Evolutionary conservation across 1,140 invertebrate species (phyloP).

Genomic region (Drosophila arawakana): DNA sequence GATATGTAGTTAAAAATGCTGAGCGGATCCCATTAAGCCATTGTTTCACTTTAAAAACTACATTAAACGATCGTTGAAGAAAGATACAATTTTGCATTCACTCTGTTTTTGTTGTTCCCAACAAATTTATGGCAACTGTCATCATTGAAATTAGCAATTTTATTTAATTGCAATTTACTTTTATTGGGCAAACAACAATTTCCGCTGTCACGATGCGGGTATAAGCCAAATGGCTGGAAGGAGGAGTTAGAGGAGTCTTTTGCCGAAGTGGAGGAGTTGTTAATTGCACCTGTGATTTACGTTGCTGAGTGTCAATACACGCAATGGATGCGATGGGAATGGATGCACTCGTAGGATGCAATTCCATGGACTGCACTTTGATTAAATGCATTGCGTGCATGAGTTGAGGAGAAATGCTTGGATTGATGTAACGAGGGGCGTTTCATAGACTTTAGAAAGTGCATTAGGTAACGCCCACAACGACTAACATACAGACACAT

Average conservation of each 20-base stretch:
- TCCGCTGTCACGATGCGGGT: slow-evolving; percentile 49
- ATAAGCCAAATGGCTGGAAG: slow-evolving; percentile 40
- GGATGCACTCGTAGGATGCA: slow-evolving; percentile 24
- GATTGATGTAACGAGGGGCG: slow-evolving; percentile 42
- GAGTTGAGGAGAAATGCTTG: slow-evolving; percentile 12
- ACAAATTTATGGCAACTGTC: slow-evolving; percentile 70
- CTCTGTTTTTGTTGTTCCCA: slow-evolving; percentile 24
- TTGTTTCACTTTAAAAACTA: slow-evolving; percentile 9
- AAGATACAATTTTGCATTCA: slow-evolving; percentile 25
- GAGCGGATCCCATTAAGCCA: background rate
- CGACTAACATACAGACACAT: slow-evolving; percentile 1
- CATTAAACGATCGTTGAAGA: slow-evolving; percentile 14
- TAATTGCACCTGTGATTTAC: slow-evolving; percentile 80
- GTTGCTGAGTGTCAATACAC: slow-evolving; percentile 73
- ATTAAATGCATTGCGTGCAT: slow-evolving; percentile 51
- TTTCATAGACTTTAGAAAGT: slow-evolving; percentile 57
- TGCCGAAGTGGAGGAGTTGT: slow-evolving; percentile 62
- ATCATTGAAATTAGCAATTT: slow-evolving; percentile 80
- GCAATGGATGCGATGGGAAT: slow-evolving; percentile 67
- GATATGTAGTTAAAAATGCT: no score
- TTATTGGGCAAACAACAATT: slow-evolving; percentile 80
- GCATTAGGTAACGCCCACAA: slow-evolving; percentile 49
- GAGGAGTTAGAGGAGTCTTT: no score
- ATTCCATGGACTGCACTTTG: slow-evolving; percentile 24
- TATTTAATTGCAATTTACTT: slow-evolving; percentile 82